Evolutionary conservation across 2,113 vertebrate genomes (phyloP).

Genomic region (Microcebus lehilahytsara): DNA sequence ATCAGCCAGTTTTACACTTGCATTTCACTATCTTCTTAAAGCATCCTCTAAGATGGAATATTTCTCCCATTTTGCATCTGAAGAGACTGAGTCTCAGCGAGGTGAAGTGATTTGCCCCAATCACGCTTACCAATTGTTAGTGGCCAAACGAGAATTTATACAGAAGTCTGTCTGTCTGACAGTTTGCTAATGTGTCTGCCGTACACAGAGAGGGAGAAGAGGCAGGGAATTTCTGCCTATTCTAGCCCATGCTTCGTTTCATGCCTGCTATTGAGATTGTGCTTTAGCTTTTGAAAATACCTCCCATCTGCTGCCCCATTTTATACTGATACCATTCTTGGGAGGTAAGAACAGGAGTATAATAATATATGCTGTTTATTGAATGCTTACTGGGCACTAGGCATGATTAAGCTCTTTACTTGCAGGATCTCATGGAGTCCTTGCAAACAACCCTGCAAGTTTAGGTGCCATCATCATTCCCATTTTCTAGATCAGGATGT

Average conservation of each 20-base stretch:
- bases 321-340: slow-evolving; percentile 46
- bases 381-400: neutral
- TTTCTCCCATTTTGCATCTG: slow-evolving; percentile 50
- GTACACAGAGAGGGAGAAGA: slow-evolving; percentile 15
- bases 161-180: neutral
- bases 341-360: slow-evolving; percentile 50
- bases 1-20: slow-evolving; percentile 23
- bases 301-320: slow-evolving; percentile 67
- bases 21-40: slow-evolving; percentile 31
- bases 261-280: slow-evolving; percentile 25
- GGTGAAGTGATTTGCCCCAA: slow-evolving; percentile 42
- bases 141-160: slow-evolving; percentile 17
- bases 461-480: neutral
- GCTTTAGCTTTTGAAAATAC: slow-evolving; percentile 58
- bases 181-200: neutral
- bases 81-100: slow-evolving; percentile 53
- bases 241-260: slow-evolving; percentile 22
- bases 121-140: slow-evolving; percentile 1
- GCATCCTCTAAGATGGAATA: slow-evolving; percentile 23
- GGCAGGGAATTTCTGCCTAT: slow-evolving; percentile 24
- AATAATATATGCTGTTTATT: slow-evolving; percentile 4
- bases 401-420: neutral
- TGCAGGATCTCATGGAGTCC: neutral
- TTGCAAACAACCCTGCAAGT: neutral
- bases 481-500: slow-evolving; percentile 13